phyloP scores from a whole-genome alignment of 2,797 vertebrate species.

The Smutsia temminckii region DNA sequence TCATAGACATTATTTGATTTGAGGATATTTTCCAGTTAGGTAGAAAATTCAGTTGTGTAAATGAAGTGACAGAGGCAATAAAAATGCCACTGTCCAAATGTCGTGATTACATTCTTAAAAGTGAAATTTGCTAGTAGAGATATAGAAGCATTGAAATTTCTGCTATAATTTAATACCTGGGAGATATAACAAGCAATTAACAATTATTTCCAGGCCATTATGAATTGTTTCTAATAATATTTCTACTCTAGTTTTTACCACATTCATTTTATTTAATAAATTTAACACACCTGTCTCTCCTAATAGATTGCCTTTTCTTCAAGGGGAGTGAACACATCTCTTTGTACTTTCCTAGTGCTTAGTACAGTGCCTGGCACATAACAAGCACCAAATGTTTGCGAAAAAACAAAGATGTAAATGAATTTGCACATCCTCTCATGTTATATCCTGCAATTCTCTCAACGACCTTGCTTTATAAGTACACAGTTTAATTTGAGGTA shows the following conservation, averaged over 20 bases:
- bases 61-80: not conserved
- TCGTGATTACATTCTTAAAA: not conserved
- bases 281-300: not conserved
- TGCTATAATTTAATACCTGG: not conserved
- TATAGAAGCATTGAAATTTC: not conserved
- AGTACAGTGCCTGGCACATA: not conserved
- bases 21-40: not conserved
- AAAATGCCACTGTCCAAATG: not conserved
- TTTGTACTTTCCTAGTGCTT: not conserved
- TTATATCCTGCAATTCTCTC: not conserved
- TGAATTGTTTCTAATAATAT: not conserved
- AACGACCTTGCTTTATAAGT: not conserved
- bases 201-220: not conserved
- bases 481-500: not conserved
- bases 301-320: not conserved
- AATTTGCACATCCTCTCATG: not conserved
- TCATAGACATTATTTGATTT: not conserved
- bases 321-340: not conserved
- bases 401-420: not conserved
- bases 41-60: not conserved
- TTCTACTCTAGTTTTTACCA: not conserved
- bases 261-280: not conserved
- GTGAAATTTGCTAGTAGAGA: not conserved
- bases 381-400: not conserved
- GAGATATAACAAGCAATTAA: not conserved